Evolutionary conservation across 2,797 vertebrate genomes (phyloP).

Genomic region (Alectoris magna): DNA sequence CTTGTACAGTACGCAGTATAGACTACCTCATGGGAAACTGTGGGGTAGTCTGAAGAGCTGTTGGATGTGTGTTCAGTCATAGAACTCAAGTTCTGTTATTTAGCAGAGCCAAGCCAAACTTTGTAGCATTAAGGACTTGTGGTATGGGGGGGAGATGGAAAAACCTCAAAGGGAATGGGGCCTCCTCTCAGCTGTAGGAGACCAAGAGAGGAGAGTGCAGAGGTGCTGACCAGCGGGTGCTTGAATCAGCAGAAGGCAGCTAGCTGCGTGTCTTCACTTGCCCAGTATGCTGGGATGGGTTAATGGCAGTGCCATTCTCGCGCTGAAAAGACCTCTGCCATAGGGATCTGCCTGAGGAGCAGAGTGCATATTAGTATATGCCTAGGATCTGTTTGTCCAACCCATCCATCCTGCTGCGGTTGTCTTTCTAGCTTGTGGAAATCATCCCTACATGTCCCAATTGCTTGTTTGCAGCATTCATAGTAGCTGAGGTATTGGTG

Average conservation of each 20-base stretch:
- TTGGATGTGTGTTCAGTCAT: not conserved
- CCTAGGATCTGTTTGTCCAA: not conserved
- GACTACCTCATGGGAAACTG: not conserved
- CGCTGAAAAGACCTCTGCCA: not conserved
- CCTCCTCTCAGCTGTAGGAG: not conserved
- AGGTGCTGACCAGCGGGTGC: not conserved
- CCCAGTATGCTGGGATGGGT: not conserved
- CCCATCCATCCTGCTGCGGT: not conserved
- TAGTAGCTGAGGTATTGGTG: not conserved
- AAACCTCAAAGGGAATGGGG: not conserved
- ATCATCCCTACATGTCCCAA: not conserved
- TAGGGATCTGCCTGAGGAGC: not conserved
- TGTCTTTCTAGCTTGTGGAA: constrained; percentile 2
- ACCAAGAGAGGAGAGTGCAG: not conserved
- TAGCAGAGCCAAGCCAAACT: not conserved
- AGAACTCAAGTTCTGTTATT: not conserved
- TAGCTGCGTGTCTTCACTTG: not conserved
- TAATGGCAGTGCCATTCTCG: not conserved
- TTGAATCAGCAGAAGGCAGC: not conserved
- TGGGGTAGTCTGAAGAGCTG: not conserved
- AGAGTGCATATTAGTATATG: accelerated
- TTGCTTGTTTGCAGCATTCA: constrained; percentile 6
- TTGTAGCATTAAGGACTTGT: not conserved
- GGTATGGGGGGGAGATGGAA: not conserved
- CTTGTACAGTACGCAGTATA: not conserved